These are phyloP conservation scores for Anthopleura xanthogrammica DNA, from an alignment of 92 coral and sea anemone species.

Conservation along the genomic window DNA sequence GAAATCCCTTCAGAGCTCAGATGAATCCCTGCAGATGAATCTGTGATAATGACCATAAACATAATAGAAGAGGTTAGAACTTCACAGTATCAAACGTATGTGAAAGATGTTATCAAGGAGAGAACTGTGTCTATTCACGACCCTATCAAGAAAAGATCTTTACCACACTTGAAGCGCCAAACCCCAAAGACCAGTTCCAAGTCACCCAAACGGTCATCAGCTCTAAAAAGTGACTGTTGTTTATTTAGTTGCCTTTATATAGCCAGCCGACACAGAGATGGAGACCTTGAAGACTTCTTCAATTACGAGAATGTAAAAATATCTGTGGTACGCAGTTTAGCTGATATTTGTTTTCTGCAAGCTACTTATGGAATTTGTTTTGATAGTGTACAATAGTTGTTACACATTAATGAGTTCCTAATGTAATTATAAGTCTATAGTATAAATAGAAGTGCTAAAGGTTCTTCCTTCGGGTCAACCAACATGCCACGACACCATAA, in stretches of 20 bases:
- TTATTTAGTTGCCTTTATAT: conserved; percentile 58
- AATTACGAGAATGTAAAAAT: conserved; percentile 45
- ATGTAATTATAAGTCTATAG: no score
- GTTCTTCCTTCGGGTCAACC: no score
- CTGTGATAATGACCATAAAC: conserved; percentile 27
- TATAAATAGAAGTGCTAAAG: no score
- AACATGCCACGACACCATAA: no score
- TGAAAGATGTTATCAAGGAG: conserved; percentile 31
- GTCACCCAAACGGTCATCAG: conserved; percentile 38
- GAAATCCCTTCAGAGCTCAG: conserved; percentile 60
- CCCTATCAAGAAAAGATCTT: conserved; percentile 49
- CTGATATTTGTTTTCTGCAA: no score
- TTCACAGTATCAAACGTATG: conserved; percentile 32
- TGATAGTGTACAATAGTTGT: no score
- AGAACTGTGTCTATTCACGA: conserved; percentile 49
- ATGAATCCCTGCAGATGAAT: conserved; percentile 49
- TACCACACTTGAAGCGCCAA: conserved; percentile 48
- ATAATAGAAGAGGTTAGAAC: conserved; percentile 33
- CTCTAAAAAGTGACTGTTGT: conserved; percentile 47
- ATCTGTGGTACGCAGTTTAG: no score
- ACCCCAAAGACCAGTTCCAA: conserved; percentile 35
- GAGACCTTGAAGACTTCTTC: conserved; percentile 49
- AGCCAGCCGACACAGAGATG: conserved; percentile 48
- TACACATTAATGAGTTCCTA: no score
- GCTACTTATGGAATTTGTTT: conserved; percentile 22